These are phyloP conservation scores for Epirrhoe alternata DNA, from an alignment of 2,888 invertebrate genomes.

Conservation along the genomic window DNA sequence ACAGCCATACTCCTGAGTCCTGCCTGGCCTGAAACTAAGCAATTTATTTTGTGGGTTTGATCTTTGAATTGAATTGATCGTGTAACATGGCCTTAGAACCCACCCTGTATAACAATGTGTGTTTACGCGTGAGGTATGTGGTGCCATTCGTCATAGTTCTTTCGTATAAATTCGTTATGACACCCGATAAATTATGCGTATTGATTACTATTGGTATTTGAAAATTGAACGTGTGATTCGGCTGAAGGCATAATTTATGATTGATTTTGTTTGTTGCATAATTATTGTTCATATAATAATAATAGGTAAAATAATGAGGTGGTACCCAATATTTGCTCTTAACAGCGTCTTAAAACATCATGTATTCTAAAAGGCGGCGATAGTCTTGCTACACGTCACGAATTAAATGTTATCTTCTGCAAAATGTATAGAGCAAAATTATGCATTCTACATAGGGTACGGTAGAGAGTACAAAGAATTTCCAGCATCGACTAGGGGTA, in stretches of 20 bases:
- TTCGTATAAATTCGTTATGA: slow-evolving; percentile 71
- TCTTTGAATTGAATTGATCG: no score
- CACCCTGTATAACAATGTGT: slow-evolving; percentile 14
- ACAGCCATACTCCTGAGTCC: no score
- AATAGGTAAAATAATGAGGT: no score
- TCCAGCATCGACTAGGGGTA: not conserved
- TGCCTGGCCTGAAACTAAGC: no score
- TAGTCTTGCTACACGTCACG: no score
- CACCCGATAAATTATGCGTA: slow-evolving; percentile 69
- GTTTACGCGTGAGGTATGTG: slow-evolving; percentile 55
- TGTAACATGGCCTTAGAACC: not conserved
- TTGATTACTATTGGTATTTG: slow-evolving; percentile 49
- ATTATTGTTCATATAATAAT: not conserved
- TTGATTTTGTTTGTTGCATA: not conserved
- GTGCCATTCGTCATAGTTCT: slow-evolving; percentile 75
- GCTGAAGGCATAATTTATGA: slow-evolving; percentile 17
- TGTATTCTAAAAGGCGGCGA: no score
- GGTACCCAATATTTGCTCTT: no score
- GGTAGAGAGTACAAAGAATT: no score
- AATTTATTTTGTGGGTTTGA: not conserved
- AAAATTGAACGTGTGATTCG: slow-evolving; percentile 24
- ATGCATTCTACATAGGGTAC: no score
- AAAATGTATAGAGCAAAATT: no score
- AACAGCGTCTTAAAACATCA: no score
- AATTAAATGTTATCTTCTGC: no score